phyloP scores from a whole-genome alignment of 2,888 invertebrate genomes.

The Diogma glabrata region DNA sequence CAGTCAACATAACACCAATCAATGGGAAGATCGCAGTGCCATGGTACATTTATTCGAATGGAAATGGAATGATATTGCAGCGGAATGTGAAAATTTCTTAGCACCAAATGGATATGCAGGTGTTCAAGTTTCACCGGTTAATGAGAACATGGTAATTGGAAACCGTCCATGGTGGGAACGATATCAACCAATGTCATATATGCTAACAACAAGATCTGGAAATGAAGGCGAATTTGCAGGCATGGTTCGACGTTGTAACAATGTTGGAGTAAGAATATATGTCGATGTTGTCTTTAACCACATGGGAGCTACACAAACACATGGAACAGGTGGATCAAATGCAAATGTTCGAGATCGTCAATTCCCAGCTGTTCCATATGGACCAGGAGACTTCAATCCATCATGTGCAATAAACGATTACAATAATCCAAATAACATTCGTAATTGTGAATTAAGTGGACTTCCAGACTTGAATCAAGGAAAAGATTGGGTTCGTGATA shows the following conservation, averaged over 20 bases:
- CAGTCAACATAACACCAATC: constrained; percentile 45
- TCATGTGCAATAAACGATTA: constrained; percentile 39
- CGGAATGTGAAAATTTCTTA: constrained; percentile 67
- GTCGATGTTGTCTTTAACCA: constrained; percentile 74
- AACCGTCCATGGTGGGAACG: constrained; percentile 73
- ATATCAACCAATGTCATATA: constrained; percentile 73
- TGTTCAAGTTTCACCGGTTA: constrained; percentile 62
- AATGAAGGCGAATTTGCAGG: constrained; percentile 51
- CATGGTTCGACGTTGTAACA: constrained; percentile 68
- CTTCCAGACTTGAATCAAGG: constrained; percentile 41
- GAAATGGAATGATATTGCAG: constrained; percentile 71
- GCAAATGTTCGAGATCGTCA: constrained; percentile 38
- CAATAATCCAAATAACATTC: constrained; percentile 41
- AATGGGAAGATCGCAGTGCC: constrained; percentile 43
- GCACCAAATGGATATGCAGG: constrained; percentile 62
- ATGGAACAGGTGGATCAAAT: constrained; percentile 26
- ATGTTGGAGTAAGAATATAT: constrained; percentile 64
- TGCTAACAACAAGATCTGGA: constrained; percentile 59
- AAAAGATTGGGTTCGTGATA: constrained; percentile 37
- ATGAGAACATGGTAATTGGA: constrained; percentile 49
- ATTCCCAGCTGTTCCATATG: constrained; percentile 47
- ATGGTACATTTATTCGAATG: constrained; percentile 74
- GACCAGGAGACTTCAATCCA: constrained; percentile 43
- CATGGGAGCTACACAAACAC: constrained; percentile 41
- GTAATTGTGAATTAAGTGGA: constrained; percentile 28